Evolutionary conservation across 2,113 vertebrate species (phyloP).

Genomic region (Pelobates fuscus): DNA sequence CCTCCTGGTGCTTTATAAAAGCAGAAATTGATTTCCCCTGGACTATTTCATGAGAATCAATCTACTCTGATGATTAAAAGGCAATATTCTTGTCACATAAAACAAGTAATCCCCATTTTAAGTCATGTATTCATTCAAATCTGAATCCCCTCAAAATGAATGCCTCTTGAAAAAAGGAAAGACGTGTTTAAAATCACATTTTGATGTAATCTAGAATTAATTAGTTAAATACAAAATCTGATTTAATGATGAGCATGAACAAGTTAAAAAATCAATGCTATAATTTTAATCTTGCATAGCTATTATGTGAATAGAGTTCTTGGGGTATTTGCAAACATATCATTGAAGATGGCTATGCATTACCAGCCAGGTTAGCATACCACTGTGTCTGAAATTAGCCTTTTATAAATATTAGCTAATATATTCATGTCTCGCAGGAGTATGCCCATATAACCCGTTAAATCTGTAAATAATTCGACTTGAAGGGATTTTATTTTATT

Average conservation of each 20-base stretch:
- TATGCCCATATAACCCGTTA: constrained; percentile 55
- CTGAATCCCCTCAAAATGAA: neutral
- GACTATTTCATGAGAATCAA: neutral
- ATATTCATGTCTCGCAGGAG: constrained; percentile 67
- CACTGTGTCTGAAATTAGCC: constrained; percentile 35
- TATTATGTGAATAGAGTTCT: neutral
- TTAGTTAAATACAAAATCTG: neutral
- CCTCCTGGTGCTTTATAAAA: neutral
- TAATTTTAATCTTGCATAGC: constrained; percentile 18
- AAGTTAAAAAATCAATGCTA: constrained; percentile 26
- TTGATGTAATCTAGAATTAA: constrained; percentile 4
- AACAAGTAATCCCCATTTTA: constrained; percentile 16
- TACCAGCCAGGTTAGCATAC: constrained; percentile 19
- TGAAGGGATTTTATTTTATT: constrained; percentile 63
- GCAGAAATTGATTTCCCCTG: neutral
- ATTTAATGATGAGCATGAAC: constrained; percentile 24
- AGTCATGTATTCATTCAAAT: constrained; percentile 1
- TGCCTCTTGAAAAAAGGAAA: neutral
- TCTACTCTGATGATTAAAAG: constrained; percentile 7
- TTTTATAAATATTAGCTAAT: constrained; percentile 65
- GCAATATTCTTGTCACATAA: constrained; percentile 2
- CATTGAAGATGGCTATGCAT: constrained; percentile 18
- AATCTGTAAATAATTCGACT: constrained; percentile 61
- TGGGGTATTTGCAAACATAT: neutral
- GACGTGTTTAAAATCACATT: neutral